A percentile compares a stretch with the other conserved stretches of the same genome.
These are phyloP conservation scores for Gymnarchus niloticus DNA, from an alignment of 2,113 vertebrate species.

Conservation along the genomic window DNA sequence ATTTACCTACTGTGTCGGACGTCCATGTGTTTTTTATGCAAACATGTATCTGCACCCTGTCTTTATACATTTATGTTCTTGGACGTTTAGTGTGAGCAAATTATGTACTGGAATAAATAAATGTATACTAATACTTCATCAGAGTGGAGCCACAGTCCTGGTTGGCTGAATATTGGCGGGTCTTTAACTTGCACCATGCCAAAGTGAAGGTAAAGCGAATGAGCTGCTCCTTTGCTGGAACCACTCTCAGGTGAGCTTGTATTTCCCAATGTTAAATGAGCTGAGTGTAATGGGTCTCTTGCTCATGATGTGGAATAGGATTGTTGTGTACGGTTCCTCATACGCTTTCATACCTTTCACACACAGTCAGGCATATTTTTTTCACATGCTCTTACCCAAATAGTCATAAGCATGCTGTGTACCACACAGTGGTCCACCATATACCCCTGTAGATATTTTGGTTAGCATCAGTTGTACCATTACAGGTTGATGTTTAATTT, in stretches of 20 bases:
- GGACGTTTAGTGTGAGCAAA: not conserved
- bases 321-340: not conserved
- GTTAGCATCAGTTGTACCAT: too few species aligned
- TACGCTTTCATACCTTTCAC: too few species aligned
- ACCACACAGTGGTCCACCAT: too few species aligned
- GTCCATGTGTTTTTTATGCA: too few species aligned
- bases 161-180: not conserved
- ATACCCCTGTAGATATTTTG: too few species aligned
- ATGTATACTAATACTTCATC: not conserved
- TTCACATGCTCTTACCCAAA: not conserved
- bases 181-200: not conserved
- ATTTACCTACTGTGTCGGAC: not conserved
- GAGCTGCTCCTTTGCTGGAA: not conserved
- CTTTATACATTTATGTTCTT: not conserved
- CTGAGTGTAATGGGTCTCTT: not conserved
- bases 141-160: not conserved
- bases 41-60: too few species aligned
- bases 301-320: slow-evolving; percentile 30
- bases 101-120: not conserved
- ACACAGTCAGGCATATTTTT: not conserved
- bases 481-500: too few species aligned
- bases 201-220: not conserved
- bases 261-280: not conserved
- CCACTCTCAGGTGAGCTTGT: not conserved
- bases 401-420: too few species aligned